Conservation (phyloP, 2,888 invertebrate species). For the Drosophila diplacantha region DNA sequence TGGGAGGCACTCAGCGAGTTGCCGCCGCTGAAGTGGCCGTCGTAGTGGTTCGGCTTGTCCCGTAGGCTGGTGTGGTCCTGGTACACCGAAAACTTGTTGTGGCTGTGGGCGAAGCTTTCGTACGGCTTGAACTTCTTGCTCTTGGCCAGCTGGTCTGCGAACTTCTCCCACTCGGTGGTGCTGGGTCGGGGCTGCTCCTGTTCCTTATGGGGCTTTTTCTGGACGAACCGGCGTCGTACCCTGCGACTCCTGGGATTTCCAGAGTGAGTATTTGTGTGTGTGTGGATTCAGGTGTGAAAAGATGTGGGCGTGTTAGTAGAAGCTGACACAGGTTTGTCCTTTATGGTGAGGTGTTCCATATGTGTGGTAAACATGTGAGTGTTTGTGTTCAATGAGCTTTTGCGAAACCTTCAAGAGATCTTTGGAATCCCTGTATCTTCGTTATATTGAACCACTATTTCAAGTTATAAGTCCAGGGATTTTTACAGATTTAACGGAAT, state of each 20-base stretch:
- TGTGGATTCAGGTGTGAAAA: conserved; percentile 8
- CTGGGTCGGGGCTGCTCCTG: conserved; percentile 54
- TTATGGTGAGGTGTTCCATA: conserved; percentile 8
- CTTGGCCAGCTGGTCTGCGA: conserved; percentile 73
- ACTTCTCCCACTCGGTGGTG: conserved; percentile 75
- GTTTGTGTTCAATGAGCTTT: conserved; percentile 22
- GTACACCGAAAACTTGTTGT: conserved; percentile 62
- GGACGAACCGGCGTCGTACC: conserved; percentile 17
- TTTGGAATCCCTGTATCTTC: too few species aligned
- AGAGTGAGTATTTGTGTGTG: conserved; percentile 9
- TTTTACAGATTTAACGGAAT: neutral
- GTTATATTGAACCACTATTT: neutral
- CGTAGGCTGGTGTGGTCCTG: conserved; percentile 59
- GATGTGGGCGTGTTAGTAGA: conserved; percentile 38
- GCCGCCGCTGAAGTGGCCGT: conserved; percentile 60
- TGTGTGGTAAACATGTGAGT: conserved; percentile 3
- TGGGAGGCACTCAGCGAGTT: conserved; percentile 59
- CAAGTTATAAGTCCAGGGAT: too few species aligned
- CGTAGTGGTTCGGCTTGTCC: conserved; percentile 59
- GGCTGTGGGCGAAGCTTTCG: conserved; percentile 62
- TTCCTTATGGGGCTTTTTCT: conserved; percentile 26
- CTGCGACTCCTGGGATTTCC: conserved; percentile 32
- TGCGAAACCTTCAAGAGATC: conserved; percentile 4
- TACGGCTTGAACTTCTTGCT: conserved; percentile 71
- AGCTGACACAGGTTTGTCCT: neutral